Percentiles rank a stretch among this genome's conserved stretches.
Conservation (phyloP, 2,113 vertebrate genomes). For the Microcebus jonahi region DNA sequence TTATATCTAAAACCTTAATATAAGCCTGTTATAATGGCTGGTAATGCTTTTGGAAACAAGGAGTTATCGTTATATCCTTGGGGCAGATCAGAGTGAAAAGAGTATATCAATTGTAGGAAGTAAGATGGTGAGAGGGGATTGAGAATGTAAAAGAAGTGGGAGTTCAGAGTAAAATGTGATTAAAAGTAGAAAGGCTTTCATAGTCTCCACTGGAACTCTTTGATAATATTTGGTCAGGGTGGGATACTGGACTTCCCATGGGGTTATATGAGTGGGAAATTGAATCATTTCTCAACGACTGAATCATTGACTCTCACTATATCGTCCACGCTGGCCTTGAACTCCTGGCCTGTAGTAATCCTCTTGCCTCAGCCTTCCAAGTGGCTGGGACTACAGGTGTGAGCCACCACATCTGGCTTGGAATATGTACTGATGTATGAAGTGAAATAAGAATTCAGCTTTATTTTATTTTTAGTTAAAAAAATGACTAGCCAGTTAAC, state of each 20-base stretch:
- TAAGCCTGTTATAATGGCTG: neutral
- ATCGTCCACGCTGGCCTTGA: too few relatives aligned
- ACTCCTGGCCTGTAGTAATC: too few relatives aligned
- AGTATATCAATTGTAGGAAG: neutral
- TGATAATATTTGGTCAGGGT: neutral
- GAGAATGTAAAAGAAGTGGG: neutral
- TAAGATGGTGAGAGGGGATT: neutral
- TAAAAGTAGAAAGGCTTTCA: neutral
- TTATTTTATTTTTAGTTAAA: neutral
- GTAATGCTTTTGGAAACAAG: neutral
- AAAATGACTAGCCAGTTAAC: neutral
- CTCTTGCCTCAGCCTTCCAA: too few relatives aligned
- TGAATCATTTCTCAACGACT: neutral
- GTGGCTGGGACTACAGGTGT: too few relatives aligned
- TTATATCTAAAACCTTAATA: neutral
- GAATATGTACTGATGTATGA: neutral
- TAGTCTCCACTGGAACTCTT: neutral
- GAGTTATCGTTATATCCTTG: neutral
- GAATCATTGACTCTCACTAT: too few relatives aligned
- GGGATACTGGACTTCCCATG: neutral
- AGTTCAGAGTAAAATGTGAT: neutral
- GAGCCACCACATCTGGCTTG: too few relatives aligned
- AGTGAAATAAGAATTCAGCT: neutral
- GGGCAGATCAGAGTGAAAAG: neutral
- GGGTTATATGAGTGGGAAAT: neutral